These are phyloP conservation scores for Agriopis aurantiaria DNA, from an alignment of 2,888 invertebrate genomes.

Conservation along the genomic window DNA sequence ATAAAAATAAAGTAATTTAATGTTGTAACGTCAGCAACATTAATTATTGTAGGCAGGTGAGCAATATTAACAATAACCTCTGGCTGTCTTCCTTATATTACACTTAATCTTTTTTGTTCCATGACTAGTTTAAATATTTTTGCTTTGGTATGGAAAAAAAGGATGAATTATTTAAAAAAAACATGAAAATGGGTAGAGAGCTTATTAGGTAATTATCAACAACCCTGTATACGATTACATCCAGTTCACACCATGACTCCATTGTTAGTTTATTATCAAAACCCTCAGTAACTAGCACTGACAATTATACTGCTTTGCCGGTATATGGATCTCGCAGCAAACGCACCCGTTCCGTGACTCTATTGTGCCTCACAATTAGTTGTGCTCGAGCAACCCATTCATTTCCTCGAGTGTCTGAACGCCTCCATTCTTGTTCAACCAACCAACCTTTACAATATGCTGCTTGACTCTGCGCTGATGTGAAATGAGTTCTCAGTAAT, in stretches of 20 bases:
- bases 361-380: conserved; percentile 75
- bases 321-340: conserved; percentile 9
- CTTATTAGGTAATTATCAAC: too few species aligned
- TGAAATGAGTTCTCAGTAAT: conserved; percentile 9
- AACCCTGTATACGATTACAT: background rate
- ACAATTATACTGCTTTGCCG: conserved; percentile 5
- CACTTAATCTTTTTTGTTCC: too few species aligned
- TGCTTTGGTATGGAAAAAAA: too few species aligned
- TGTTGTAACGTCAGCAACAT: too few species aligned
- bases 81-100: too few species aligned
- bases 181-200: too few species aligned
- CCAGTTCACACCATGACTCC: background rate
- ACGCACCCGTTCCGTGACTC: conserved; percentile 37
- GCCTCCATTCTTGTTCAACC: conserved; percentile 54
- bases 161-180: too few species aligned
- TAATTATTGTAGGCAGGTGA: too few species aligned
- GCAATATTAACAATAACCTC: too few species aligned
- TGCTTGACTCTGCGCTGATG: conserved; percentile 28
- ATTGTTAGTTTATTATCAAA: background rate
- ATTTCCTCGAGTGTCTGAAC: conserved; percentile 73
- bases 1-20: too few species aligned
- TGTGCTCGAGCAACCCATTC: conserved; percentile 79
- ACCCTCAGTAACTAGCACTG: background rate
- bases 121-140: too few species aligned
- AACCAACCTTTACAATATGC: conserved; percentile 52